Conservation (phyloP, 2,113 vertebrate species). For the Diglossa brunneiventris region DNA sequence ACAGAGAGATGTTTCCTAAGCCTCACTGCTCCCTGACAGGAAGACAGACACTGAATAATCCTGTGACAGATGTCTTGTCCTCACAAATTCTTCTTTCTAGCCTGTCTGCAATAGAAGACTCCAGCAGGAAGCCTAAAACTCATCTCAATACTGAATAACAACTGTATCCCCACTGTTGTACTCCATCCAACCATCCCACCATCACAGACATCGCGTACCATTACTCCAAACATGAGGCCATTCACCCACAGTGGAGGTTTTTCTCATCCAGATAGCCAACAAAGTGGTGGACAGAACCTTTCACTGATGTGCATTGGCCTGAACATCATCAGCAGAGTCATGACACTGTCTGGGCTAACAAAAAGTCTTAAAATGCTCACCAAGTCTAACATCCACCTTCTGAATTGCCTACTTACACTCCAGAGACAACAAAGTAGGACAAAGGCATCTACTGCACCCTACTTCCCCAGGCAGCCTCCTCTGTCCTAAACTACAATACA, state of each 20-base stretch:
- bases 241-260: background rate
- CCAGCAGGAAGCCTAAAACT: background rate
- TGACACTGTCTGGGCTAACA: background rate
- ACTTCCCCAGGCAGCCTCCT: background rate
- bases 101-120: background rate
- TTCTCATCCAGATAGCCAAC: background rate
- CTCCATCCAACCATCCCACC: background rate
- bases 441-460: background rate
- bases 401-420: background rate
- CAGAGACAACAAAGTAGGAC: background rate
- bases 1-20: too few species aligned
- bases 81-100: background rate
- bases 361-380: background rate
- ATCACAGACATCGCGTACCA: background rate
- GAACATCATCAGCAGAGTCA: background rate
- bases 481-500: background rate
- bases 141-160: background rate
- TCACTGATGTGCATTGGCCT: background rate
- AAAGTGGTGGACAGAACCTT: background rate
- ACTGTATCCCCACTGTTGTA: background rate
- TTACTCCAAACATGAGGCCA: background rate
- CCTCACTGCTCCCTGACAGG: background rate
- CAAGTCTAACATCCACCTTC: background rate
- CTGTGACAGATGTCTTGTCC: background rate
- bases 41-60: background rate